phyloP scores from a whole-genome alignment of 2,113 vertebrate genomes.

The Gnathonemus longibarbis region DNA sequence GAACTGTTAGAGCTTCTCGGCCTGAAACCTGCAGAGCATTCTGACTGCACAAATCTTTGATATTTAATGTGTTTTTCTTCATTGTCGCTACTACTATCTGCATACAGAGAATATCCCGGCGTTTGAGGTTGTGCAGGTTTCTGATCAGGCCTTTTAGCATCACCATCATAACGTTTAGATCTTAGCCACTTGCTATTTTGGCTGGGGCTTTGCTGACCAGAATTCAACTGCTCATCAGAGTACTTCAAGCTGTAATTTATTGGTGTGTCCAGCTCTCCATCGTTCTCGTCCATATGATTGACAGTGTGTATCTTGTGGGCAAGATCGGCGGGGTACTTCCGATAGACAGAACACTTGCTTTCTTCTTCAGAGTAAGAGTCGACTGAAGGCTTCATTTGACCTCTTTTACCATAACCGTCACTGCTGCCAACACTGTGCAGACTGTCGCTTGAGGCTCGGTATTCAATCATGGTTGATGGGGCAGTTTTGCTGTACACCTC shows the following conservation, averaged over 20 bases:
- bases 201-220: conserved; percentile 87
- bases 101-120: conserved; percentile 56
- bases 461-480: conserved; percentile 71
- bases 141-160: conserved; percentile 71
- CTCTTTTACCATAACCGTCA: conserved; percentile 91
- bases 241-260: conserved; percentile 99
- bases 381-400: conserved; percentile 84
- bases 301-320: conserved; percentile 97
- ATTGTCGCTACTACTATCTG: conserved; percentile 52
- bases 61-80: conserved; percentile 74
- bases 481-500: conserved; percentile 67
- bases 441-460: conserved; percentile 88
- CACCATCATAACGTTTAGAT: conserved; percentile 72
- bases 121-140: conserved; percentile 67
- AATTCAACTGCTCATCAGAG: conserved; percentile 94
- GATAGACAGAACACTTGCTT: conserved; percentile 86
- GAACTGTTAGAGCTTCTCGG: conserved; percentile 63
- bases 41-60: conserved; percentile 68
- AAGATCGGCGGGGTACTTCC: conserved; percentile 90
- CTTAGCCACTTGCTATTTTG: conserved; percentile 81
- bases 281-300: conserved; percentile 96
- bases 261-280: conserved; percentile 88
- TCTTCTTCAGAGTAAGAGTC: conserved; percentile 84
- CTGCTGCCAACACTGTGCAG: conserved; percentile 93
- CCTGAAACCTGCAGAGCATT: conserved; percentile 66